Conservation (phyloP, 2,888 invertebrate genomes). For the Tuta absoluta region DNA sequence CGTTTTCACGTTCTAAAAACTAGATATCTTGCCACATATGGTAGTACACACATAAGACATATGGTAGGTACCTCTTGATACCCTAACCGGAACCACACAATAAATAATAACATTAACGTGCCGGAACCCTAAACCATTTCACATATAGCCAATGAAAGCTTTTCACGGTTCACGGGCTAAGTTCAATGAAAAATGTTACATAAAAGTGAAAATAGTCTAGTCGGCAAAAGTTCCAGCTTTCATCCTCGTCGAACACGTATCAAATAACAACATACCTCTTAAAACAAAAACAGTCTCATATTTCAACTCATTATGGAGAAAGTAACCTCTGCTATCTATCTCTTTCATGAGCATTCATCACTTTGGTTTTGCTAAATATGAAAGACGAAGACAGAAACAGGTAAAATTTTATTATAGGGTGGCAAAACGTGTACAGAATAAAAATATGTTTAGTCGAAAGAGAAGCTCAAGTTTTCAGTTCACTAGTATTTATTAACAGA, state of each 20-base stretch:
- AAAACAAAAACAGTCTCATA: constrained; percentile 34
- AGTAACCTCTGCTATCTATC: constrained; percentile 42
- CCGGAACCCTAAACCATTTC: too few relatives aligned
- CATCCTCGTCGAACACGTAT: not conserved
- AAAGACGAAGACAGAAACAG: constrained; percentile 41
- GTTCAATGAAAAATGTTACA: not conserved
- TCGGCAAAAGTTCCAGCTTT: not conserved
- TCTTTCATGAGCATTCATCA: constrained; percentile 48
- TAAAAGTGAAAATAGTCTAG: not conserved
- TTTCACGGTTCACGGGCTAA: not conserved
- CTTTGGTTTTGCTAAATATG: constrained; percentile 28
- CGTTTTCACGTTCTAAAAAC: too few relatives aligned
- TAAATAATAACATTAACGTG: too few relatives aligned
- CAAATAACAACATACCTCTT: constrained; percentile 33
- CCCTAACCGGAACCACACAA: too few relatives aligned
- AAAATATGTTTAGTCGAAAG: constrained; percentile 49
- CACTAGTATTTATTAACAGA: not conserved
- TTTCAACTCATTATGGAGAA: constrained; percentile 37
- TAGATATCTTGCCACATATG: too few relatives aligned
- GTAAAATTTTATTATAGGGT: constrained; percentile 41
- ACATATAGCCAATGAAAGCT: too few relatives aligned
- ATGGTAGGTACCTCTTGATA: too few relatives aligned
- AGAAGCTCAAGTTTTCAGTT: constrained; percentile 6
- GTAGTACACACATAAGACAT: too few relatives aligned
- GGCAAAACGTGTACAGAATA: constrained; percentile 53